phyloP scores from a whole-genome alignment of 2,113 vertebrate genomes.

The Sinocyclocheilus maitianheensis region DNA sequence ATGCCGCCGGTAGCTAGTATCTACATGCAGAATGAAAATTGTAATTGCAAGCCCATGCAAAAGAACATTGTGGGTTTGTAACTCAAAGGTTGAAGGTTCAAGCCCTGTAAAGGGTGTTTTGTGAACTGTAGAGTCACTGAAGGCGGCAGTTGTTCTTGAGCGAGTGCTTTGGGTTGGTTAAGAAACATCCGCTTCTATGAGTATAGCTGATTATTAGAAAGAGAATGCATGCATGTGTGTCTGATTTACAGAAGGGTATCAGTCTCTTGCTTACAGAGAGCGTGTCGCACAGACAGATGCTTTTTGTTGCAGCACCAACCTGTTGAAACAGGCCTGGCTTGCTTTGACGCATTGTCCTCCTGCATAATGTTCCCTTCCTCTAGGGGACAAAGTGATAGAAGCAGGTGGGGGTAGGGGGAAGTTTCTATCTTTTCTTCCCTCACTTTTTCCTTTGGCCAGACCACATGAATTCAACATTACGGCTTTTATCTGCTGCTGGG shows the following conservation, averaged over 20 bases:
- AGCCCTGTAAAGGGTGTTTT: neutral
- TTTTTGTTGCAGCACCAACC: conserved; percentile 73
- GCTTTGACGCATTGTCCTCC: conserved; percentile 65
- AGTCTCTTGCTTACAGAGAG: conserved; percentile 44
- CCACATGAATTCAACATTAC: neutral
- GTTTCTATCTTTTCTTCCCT: conserved; percentile 17
- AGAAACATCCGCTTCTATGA: neutral
- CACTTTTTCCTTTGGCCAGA: neutral
- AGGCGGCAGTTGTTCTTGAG: neutral
- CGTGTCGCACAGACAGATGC: conserved; percentile 62
- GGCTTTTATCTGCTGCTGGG: conserved; percentile 17
- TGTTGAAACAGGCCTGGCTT: conserved; percentile 73
- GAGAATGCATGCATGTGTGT: conserved; percentile 20
- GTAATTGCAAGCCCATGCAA: neutral
- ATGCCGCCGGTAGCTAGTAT: conserved; percentile 19
- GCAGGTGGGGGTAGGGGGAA: conserved; percentile 67
- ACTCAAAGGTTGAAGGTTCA: neutral
- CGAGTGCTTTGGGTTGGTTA: neutral
- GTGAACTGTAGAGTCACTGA: neutral
- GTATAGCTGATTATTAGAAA: neutral
- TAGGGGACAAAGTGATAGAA: conserved; percentile 57
- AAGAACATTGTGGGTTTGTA: neutral
- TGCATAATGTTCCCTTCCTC: conserved; percentile 69
- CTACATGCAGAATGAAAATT: conserved; percentile 18
- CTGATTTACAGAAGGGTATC: conserved; percentile 23